Evolutionary conservation across 2,113 vertebrate species (phyloP), one percentile per base, ranked within the genome.

Genomic region (Talpa occidentalis): DNA sequence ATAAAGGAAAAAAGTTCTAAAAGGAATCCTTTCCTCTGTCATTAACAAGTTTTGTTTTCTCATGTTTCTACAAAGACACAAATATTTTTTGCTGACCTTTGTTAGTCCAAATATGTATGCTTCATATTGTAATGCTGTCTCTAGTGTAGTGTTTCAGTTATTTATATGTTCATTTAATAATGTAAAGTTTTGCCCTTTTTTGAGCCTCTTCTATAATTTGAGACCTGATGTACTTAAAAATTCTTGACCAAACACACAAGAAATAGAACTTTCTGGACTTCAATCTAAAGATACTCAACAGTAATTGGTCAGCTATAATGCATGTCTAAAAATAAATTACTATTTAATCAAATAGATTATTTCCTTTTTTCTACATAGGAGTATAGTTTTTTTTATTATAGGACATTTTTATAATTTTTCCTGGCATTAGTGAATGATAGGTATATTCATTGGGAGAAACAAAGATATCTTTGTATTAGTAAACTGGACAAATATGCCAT

Each of bases 361-460:
- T 80, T 91, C 19, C 52, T 70, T 66, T 69, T 88, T 89, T 77
- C 67, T n/a, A 78, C 2, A 37, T 28, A 64, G 26, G 19, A 12
- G 2, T 49, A 90, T 32, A 37, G 5, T 76, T 74, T 62, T 81
- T 69, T 67, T 95, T 79, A 64, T 66, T 62, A 66, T 8, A 64
- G 21, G 37, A 14, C 40, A 26, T 74, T 49, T 59, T 89, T 66
- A 64, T 47, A 35, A 95, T 95, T 95, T 95, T 93, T 49, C 82
- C 54, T 37, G 49, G 24, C 11, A 78, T 26, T 96, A 16, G 88
- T 1, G 54, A 64, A 24, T 80, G 69, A 82, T 16, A 59, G 91
- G 26, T 54, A 44, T 77, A 47, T 72, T 97, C 49, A 87, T 73
- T 52, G 72, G 60, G 44, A 94, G 89, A 76, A 91, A 95, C 94